Conservation (phyloP, 2,113 vertebrate genomes). For the Trochalopteron elliotii region DNA sequence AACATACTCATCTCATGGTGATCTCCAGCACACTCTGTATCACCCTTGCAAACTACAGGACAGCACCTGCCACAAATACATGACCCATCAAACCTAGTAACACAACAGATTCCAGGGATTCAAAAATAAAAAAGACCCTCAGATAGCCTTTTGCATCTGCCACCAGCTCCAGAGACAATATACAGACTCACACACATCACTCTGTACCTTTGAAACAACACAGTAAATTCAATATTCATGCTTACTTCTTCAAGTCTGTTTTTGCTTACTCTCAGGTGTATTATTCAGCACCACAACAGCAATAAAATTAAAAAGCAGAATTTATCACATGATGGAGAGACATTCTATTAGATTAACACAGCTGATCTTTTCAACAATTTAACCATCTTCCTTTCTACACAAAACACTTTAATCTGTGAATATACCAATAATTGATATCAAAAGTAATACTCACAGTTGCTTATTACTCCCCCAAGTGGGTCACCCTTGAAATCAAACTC, state of each 20-base stretch:
- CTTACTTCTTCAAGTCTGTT: not conserved
- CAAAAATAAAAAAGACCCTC: not conserved
- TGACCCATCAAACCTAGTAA: not conserved
- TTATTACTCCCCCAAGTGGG: slow-evolving; percentile 97
- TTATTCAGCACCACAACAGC: not conserved
- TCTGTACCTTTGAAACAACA: not conserved
- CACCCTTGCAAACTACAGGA: not conserved
- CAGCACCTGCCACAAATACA: not conserved
- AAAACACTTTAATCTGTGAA: not conserved
- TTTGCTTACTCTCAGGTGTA: not conserved
- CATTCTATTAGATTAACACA: not conserved
- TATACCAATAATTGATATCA: not conserved
- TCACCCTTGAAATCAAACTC: slow-evolving; percentile 99
- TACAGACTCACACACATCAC: rapidly evolving
- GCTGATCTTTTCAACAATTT: not conserved
- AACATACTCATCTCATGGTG: not conserved
- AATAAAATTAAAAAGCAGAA: not conserved
- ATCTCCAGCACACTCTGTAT: not conserved
- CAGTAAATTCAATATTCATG: not conserved
- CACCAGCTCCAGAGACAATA: not conserved
- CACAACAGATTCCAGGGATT: not conserved
- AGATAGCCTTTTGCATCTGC: not conserved
- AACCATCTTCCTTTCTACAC: not conserved
- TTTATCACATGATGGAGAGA: not conserved
- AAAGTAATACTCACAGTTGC: slow-evolving; percentile 92